Base-by-base conservation (phyloP, 2,888 invertebrate genomes). In the Spilarctia lutea region DNA sequence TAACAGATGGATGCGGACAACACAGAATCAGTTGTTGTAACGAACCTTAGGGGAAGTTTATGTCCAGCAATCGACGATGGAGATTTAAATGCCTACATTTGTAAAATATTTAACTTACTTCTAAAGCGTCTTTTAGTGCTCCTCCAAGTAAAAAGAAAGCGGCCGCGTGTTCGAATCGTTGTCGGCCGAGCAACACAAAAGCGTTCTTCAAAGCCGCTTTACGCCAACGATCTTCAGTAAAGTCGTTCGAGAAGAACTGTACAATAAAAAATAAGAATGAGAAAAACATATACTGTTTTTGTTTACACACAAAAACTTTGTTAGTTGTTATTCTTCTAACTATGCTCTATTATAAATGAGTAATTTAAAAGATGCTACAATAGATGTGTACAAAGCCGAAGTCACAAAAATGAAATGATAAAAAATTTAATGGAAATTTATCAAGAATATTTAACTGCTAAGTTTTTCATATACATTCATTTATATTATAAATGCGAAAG, bases 121-220 rank as follows among this genome's bases (percentile, higher is more conserved):
- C 99, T 73, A 99, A 97, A 8, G 99, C 99, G 93, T 99, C 99
- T 86, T 98, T 98, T 48, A 99, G 94, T 52, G 99, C 98, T 35
- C 99, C 99, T 35, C 99, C 99, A 10, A 99, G 96, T 73, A 99
- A 96, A 94, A 99, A 99, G 96, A 99, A 99, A 0, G 99, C 99
- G 0, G 99, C 99, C 0, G 99, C 99, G 90, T 99, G 99, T 78
- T 99, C 98, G 91, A 99, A 99, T 71, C 99, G 93, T 93, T 99
- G 99, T 89, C 98, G 99, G 6, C 99, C 98, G 63, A 99, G 96
- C 65, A 99, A 94, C 3, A 99, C 99, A 90, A 99, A 99, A 0
- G 99, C 99, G 92, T 99, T 99, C 94, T 99, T 99, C 79, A 99
- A 92, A 0, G 99, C 99, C 0, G 99, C 99, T 90, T 99, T 99